Conservation (phyloP, 2,113 vertebrate species). For the Mixornis gularis region DNA sequence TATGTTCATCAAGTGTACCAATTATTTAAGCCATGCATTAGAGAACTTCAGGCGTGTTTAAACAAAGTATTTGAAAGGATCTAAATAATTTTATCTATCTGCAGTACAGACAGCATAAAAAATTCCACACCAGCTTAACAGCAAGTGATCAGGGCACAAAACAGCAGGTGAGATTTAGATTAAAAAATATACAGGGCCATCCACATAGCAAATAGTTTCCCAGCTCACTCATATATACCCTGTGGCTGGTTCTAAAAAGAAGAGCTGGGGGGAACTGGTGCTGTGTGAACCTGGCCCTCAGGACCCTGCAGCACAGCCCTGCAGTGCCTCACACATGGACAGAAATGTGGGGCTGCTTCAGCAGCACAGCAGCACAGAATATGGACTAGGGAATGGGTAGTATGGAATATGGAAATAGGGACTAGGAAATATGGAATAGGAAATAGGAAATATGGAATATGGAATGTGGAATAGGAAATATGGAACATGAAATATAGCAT, state of each 20-base stretch:
- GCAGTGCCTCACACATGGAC: accelerated
- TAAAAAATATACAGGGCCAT: not conserved
- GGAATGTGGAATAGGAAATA: not conserved
- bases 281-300: not conserved
- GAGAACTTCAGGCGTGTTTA: not conserved
- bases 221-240: not conserved
- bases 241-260: not conserved
- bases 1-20: not conserved
- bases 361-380: not conserved
- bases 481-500: accelerated
- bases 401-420: too few species aligned
- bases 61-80: not conserved
- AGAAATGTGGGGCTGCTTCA: not conserved
- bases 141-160: not conserved
- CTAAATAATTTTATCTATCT: not conserved
- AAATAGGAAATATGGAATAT: not conserved
- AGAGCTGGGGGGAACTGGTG: not conserved
- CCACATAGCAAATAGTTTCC: not conserved
- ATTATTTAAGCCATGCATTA: not conserved
- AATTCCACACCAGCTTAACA: not conserved
- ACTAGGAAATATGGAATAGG: too few species aligned
- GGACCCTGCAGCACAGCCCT: not conserved
- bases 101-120: not conserved
- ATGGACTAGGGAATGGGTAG: too few species aligned
- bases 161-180: not conserved